These are phyloP conservation scores for Taenioides sp. DNA, from an alignment of 2,797 vertebrate species.

Conservation along the genomic window DNA sequence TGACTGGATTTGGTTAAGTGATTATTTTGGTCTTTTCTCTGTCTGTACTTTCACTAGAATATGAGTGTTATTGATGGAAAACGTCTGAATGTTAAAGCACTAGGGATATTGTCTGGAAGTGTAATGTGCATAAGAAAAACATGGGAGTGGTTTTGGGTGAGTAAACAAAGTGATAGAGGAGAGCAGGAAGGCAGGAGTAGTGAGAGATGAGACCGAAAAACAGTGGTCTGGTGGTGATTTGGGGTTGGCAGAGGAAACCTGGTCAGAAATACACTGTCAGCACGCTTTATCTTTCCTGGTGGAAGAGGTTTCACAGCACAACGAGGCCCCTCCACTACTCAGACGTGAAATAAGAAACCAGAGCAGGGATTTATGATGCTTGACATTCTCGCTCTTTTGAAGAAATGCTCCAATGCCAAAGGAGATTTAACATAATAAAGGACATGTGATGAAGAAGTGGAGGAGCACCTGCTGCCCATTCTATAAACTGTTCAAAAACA, in stretches of 20 bases:
- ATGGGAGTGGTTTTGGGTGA: slow-evolving; percentile 10
- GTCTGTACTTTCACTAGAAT: slow-evolving; percentile 38
- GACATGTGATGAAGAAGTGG: slow-evolving; percentile 4
- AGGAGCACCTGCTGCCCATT: slow-evolving; percentile 33
- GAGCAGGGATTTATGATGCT: slow-evolving; percentile 41
- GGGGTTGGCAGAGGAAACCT: slow-evolving; percentile 33
- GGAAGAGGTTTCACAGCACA: slow-evolving; percentile 38
- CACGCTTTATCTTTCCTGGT: slow-evolving; percentile 39
- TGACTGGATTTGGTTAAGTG: slow-evolving; percentile 22
- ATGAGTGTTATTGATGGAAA: slow-evolving; percentile 32
- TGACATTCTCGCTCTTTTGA: slow-evolving; percentile 18
- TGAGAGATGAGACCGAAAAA: slow-evolving; percentile 17
- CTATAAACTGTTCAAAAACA: slow-evolving; percentile 5
- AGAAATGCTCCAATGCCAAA: slow-evolving; percentile 30
- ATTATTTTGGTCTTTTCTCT: slow-evolving; percentile 17
- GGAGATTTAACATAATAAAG: slow-evolving; percentile 35
- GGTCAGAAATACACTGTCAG: slow-evolving; percentile 37
- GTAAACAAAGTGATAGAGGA: slow-evolving; percentile 35
- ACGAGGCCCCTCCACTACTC: slow-evolving; percentile 24
- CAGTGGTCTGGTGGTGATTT: slow-evolving; percentile 34
- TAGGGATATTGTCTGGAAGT: neutral
- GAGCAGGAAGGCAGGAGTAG: slow-evolving; percentile 2
- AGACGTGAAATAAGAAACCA: slow-evolving; percentile 41
- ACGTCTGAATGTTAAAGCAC: neutral
- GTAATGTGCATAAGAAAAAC: slow-evolving; percentile 19